phyloP scores from a whole-genome alignment of 2,797 vertebrate genomes.

The Rhinella marina region DNA sequence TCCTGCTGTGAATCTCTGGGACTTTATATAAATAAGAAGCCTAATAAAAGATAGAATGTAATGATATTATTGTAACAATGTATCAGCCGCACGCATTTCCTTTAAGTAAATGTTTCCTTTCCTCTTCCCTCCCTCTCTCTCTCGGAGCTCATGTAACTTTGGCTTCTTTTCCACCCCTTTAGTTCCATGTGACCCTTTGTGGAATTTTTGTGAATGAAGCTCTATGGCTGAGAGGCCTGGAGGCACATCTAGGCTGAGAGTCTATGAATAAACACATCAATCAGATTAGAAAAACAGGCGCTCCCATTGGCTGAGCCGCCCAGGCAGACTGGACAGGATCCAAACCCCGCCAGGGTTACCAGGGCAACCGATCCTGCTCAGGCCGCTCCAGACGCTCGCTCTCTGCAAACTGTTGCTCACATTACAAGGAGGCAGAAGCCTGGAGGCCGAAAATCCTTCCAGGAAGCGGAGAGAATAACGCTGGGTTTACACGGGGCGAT shows the following conservation, averaged over 20 bases:
- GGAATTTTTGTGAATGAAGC: slow-evolving; percentile 75
- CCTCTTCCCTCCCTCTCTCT: background rate
- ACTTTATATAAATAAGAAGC: background rate
- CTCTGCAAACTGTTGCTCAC: slow-evolving; percentile 64
- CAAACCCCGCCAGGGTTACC: slow-evolving; percentile 73
- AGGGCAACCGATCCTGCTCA: slow-evolving; percentile 64
- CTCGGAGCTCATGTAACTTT: slow-evolving; percentile 57
- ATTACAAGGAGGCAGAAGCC: slow-evolving; percentile 48
- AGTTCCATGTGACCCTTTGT: slow-evolving; percentile 66
- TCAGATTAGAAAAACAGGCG: slow-evolving; percentile 68
- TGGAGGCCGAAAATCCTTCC: slow-evolving; percentile 52
- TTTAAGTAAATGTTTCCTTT: slow-evolving; percentile 22
- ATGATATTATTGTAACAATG: slow-evolving; percentile 7
- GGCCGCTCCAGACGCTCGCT: slow-evolving; percentile 55
- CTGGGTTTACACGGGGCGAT: too few relatives aligned
- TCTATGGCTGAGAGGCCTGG: slow-evolving; percentile 44
- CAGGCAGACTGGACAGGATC: slow-evolving; percentile 68
- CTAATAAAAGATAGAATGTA: background rate
- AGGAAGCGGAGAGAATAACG: background rate
- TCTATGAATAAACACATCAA: slow-evolving; percentile 66
- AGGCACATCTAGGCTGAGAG: slow-evolving; percentile 64
- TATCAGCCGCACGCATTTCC: slow-evolving; percentile 3
- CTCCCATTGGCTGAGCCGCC: slow-evolving; percentile 66
- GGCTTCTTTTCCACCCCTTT: slow-evolving; percentile 65
- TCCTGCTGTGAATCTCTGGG: background rate